Conservation (phyloP, 2,797 vertebrate genomes). For the Falco novaeseelandiae region DNA sequence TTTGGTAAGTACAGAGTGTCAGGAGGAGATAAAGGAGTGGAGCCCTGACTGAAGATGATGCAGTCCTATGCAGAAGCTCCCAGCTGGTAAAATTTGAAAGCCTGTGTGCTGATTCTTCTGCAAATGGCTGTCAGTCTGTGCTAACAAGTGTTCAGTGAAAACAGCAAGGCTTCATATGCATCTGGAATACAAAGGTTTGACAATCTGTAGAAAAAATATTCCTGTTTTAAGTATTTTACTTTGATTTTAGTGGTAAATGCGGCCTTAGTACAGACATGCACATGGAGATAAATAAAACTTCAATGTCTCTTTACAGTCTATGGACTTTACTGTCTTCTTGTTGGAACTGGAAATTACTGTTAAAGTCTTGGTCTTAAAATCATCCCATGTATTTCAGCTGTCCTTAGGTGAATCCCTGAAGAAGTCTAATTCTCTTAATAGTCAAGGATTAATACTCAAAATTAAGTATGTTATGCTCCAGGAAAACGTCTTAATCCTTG, state of each 20-base stretch:
- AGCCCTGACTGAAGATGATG: not conserved
- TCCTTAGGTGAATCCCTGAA: not conserved
- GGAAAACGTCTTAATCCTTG: not conserved
- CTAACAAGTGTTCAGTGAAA: not conserved
- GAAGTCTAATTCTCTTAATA: not conserved
- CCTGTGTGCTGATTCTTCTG: not conserved
- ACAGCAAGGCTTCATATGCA: not conserved
- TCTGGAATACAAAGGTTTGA: not conserved
- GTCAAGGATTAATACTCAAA: not conserved
- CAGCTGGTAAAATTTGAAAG: not conserved
- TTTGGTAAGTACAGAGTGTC: not conserved
- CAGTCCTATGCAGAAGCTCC: not conserved
- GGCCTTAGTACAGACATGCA: not conserved
- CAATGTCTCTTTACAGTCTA: not conserved
- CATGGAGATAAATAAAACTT: not conserved
- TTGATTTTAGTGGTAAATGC: not conserved
- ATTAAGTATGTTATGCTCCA: not conserved
- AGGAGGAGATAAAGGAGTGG: not conserved
- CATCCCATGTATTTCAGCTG: not conserved
- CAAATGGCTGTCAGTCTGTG: not conserved
- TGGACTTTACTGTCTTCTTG: not conserved
- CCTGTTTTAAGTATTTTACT: not conserved
- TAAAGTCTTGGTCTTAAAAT: not conserved
- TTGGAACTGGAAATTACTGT: not conserved
- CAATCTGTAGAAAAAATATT: not conserved